Conservation (phyloP, 2,113 vertebrate genomes). For the Cynocephalus volans region DNA sequence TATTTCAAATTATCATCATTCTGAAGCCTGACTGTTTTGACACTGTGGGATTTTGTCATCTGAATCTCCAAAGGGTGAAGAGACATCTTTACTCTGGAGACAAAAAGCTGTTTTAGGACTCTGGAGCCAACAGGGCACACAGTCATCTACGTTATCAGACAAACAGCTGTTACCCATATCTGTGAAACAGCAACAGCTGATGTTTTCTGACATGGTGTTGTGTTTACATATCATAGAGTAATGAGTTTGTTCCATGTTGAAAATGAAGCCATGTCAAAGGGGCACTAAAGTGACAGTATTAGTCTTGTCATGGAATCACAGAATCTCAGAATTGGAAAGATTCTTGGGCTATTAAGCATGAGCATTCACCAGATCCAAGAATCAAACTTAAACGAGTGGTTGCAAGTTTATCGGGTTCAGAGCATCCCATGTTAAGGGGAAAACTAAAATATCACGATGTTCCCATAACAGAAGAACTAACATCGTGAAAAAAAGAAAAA, state of each 20-base stretch:
- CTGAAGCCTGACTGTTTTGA: neutral
- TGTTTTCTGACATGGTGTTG: slow-evolving; percentile 52
- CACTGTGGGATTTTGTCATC: slow-evolving; percentile 68
- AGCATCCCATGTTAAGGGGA: neutral
- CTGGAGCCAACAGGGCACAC: neutral
- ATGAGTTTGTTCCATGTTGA: slow-evolving; percentile 51
- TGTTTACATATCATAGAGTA: slow-evolving; percentile 54
- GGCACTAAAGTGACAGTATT: neutral
- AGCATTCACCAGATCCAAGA: neutral
- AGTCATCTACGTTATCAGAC: neutral
- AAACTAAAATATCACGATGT: neutral
- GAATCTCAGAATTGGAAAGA: neutral
- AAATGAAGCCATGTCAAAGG: slow-evolving; percentile 46
- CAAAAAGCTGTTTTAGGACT: slow-evolving; percentile 35
- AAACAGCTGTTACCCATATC: slow-evolving; percentile 46
- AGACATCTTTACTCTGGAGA: slow-evolving; percentile 36
- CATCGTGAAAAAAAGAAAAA: too few species aligned
- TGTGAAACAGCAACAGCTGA: slow-evolving; percentile 50
- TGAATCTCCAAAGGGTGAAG: slow-evolving; percentile 31
- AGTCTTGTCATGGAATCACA: neutral
- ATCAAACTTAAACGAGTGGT: neutral
- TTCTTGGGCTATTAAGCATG: neutral
- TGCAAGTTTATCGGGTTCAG: neutral
- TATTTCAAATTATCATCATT: slow-evolving; percentile 21
- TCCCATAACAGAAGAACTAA: neutral